Evolutionary conservation across 2,888 invertebrate genomes (phyloP), one percentile per base, ranked within the genome.

Genomic region (Caenorhabditis afra): DNA sequence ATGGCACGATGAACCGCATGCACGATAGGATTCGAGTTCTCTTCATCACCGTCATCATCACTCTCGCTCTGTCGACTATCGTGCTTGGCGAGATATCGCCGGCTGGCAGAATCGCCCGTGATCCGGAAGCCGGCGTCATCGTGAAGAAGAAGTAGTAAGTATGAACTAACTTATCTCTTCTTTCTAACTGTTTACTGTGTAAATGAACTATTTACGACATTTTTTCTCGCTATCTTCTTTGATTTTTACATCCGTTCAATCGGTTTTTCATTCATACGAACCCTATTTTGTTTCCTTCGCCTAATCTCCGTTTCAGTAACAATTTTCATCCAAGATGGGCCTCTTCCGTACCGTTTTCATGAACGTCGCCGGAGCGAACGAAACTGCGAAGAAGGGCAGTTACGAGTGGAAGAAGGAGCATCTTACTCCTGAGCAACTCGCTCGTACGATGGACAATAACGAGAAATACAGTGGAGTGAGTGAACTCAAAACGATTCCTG

Each of bases 1-100:
- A 81, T 59, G 84, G 84, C 41, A 87, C 87, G 61, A 87, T 88
- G 86, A 82, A 87, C 62, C 79, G 87, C 23, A 87, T 88, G 85
- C 86, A 86, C 80, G 87, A 88, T 64, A 78, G 88, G 14, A 79
- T 84, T 75, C 82, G 88, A 22, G 87, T 85, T 11, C 76, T 87
- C 16, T 86, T 84, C 81, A 86, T 87, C n/a, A n/a, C n/a, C 58
- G 75, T 87, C 41, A 73, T 65, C 83, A n/a, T 70, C 68, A 10
- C 23, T 73, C 55, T 53, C 81, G 53, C 85, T 86, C 70, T 87
- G 81, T 58, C 81, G 20, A 71, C 85, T 47, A 82, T 81, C 59
- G 81, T 68, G 66, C 68, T 73, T 45, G 59, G 80, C 29, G 87
- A 87, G 67, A 61, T 47, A 14, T 49, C 76, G 23, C 85, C 79